Evolutionary conservation across 2,888 invertebrate species (phyloP), one percentile per base, ranked within the genome.

Genomic region (Yponomeuta malinellus): DNA sequence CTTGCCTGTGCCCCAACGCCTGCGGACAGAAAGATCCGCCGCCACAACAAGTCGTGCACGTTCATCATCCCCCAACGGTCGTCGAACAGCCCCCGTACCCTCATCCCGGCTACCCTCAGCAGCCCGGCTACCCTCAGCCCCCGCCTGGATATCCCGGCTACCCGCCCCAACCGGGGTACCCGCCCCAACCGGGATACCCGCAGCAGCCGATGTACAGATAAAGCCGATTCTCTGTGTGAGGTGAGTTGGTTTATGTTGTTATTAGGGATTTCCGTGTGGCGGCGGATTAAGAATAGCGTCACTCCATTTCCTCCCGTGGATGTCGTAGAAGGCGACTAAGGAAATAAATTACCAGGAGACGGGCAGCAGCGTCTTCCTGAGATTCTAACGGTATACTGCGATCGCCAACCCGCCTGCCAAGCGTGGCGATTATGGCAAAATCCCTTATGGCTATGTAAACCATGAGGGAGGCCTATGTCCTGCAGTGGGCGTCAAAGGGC

Each of bases 1-100:
- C 91, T 29, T 90, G 91, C 75, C 78, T 88, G 71, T 92, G 91
- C 71, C 90, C 90, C 1, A 90, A 91, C 78, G 90, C 90, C 5
- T 91, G 91, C 69, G 91, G 91, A 0, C 88, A 86, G 72, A 89
- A 90, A 63, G 83, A 86, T 15, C 81, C 78, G 68, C 88, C 76
- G 0, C 89, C 84, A 0, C 84, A 84, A 0, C 88, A 85, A 71
- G 84, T 86, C 0, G 83, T 90, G n/a, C 82, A 86, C 64, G 80
- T 89, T 6, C 79, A 79, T 2, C 90, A 90, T 43, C 90, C 88
- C 2, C 89, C 89, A 1, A 82, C 85, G 2, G 76, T 83, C 15
- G 73, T 85, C 63, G 76, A 88, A 12, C 83, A 87, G 12, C 70
- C 68, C 1, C 59, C 64, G n/a, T 72, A 73, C 69, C 43, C 37